phyloP scores from a whole-genome alignment of 1,140 invertebrate species.

The Plodia interpunctella region DNA sequence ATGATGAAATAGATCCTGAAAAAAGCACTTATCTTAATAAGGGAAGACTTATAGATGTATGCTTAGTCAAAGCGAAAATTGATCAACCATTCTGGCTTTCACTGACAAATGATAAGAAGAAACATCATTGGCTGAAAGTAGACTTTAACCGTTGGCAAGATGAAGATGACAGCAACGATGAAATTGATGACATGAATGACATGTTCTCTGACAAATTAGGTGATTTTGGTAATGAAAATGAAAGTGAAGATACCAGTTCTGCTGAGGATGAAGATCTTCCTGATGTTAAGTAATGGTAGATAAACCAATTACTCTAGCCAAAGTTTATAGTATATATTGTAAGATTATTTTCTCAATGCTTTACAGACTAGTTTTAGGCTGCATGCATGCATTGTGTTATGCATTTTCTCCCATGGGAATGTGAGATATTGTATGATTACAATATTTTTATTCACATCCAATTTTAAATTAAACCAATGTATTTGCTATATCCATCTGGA shows the following conservation, averaged over 20 bases:
- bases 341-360: not conserved
- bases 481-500: conserved; percentile 6
- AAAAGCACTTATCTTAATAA: conserved; percentile 83
- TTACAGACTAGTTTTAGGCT: no score
- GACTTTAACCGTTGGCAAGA: conserved; percentile 99
- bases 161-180: conserved; percentile 81
- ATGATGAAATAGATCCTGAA: conserved; percentile 88
- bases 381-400: no score
- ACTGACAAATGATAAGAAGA: conserved; percentile 91
- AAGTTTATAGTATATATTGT: not conserved
- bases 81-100: conserved; percentile 92
- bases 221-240: conserved; percentile 46
- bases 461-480: no score
- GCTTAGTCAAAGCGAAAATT: conserved; percentile 83
- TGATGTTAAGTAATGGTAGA: conserved; percentile 71
- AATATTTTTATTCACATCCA: no score
- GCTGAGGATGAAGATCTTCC: conserved; percentile 59
- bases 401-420: no score
- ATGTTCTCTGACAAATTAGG: conserved; percentile 50
- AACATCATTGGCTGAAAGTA: conserved; percentile 97
- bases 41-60: conserved; percentile 87
- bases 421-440: no score
- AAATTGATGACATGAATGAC: conserved; percentile 47
- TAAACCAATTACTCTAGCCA: not conserved
- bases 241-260: conserved; percentile 56